Evolutionary conservation across 2,113 vertebrate species (phyloP), one percentile per base, ranked within the genome.

Genomic region (Eolophus roseicapilla): DNA sequence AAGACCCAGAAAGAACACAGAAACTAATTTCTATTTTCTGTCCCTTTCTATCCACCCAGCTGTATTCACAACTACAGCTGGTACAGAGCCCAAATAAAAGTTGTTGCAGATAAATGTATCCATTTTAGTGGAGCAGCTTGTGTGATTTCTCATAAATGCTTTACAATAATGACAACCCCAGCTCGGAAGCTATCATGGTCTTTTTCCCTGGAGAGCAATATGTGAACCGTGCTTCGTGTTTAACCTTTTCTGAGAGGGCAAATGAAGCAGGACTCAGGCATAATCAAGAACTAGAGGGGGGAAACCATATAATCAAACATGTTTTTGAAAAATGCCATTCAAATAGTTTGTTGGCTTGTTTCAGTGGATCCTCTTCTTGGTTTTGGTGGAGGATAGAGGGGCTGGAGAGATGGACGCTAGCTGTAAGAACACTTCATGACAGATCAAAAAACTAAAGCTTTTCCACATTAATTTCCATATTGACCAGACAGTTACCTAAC

Each of bases 111-210:
- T 62, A 95, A 88, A 93, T 83, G 70, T 27, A 89, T 75, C 70
- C 31, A 53, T 91, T 91, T 88, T 76, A 79, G 37, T 43, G n/a
- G 68, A 90, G 53, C 11, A 69, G 68, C 77, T 94, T 35, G 15
- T 78, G 52, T 65, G 63, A 94, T 93, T 95, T 95, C 96, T 96
- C 77, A 37, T 93, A 93, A 94, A 79, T 50, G 89, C 92, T 96
- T 93, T 90, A 70, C 84, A 94, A 41, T 91, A 92, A 92, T 50
- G 69, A 85, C 55, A 92, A 88, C 43, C 69, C n/a, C 74, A 31
- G 64, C 88, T 93, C 31, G 3, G 80, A 95, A 95, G 83, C 82
- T 87, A 89, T 94, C 88, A 88, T 14, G 52, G 39, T 47, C 70
- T 86, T 50, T 49, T 55, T 86, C 93, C 86, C 88, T 49, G 39